These are phyloP conservation scores for Hipparchia sbordonii DNA, from an alignment of 2,888 invertebrate species.

Conservation along the genomic window DNA sequence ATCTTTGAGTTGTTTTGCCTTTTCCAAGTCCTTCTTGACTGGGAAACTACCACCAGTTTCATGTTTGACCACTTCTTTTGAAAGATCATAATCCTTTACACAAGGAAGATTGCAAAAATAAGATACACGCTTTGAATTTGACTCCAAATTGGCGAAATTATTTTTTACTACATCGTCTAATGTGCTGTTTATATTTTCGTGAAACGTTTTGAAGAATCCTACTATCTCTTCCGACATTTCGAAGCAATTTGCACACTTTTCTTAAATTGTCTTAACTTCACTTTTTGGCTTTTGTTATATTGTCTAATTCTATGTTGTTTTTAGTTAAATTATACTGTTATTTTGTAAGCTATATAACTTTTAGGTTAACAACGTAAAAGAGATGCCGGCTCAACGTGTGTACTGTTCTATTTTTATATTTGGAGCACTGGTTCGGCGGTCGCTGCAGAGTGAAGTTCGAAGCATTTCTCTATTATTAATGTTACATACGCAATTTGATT, in stretches of 20 bases:
- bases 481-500: slow-evolving; percentile 16
- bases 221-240: slow-evolving; percentile 65
- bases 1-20: slow-evolving; percentile 86
- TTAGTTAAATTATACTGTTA: neutral
- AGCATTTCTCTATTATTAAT: slow-evolving; percentile 32
- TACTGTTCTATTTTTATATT: slow-evolving; percentile 73
- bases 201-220: slow-evolving; percentile 86
- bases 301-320: neutral
- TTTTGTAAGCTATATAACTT: slow-evolving; percentile 5
- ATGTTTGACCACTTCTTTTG: slow-evolving; percentile 65
- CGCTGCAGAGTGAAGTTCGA: slow-evolving; percentile 58
- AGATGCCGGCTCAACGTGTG: slow-evolving; percentile 59
- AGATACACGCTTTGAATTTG: slow-evolving; percentile 85
- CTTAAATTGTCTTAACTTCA: slow-evolving; percentile 31
- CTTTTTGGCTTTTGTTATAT: slow-evolving; percentile 18
- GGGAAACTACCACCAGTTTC: slow-evolving; percentile 62
- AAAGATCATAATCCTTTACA: slow-evolving; percentile 76
- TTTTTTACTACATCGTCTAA: slow-evolving; percentile 83
- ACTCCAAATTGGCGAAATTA: slow-evolving; percentile 84
- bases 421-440: slow-evolving; percentile 61
- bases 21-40: slow-evolving; percentile 81
- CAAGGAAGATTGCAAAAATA: slow-evolving; percentile 82
- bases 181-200: slow-evolving; percentile 81
- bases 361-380: slow-evolving; percentile 57
- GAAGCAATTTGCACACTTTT: slow-evolving; percentile 16